Evolutionary conservation across 2,888 invertebrate genomes (phyloP).

Genomic region (Theodoxus fluviatilis): DNA sequence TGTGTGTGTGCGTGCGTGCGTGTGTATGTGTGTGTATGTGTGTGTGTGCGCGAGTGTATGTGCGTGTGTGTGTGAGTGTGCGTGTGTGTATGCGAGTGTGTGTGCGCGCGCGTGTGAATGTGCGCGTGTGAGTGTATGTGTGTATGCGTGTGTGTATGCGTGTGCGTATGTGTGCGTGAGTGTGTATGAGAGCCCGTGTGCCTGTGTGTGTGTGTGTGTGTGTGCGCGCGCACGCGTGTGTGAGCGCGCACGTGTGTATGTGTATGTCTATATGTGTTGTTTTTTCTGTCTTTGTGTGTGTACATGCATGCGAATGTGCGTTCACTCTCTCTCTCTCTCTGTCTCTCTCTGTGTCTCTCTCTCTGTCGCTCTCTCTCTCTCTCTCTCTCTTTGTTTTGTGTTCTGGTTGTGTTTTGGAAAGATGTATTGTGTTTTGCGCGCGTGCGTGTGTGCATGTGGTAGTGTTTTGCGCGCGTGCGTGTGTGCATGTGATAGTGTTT

Average conservation of each 20-base stretch:
- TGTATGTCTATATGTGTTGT: not conserved
- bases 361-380: not conserved
- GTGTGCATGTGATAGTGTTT: no score
- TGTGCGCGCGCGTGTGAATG: not conserved
- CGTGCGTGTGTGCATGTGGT: no score
- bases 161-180: not conserved
- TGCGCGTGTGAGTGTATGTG: conserved; percentile 1
- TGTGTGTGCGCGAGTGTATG: not conserved
- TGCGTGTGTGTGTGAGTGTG: conserved; percentile 11
- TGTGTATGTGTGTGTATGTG: conserved; percentile 10
- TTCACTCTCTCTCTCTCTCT: not conserved
- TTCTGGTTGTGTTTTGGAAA: no score
- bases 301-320: no score
- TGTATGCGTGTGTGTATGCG: conserved; percentile 5
- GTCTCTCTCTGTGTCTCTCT: not conserved
- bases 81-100: not conserved
- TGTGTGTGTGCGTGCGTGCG: conserved; percentile 5
- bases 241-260: not conserved
- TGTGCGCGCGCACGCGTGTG: not conserved
- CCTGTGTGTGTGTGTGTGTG: conserved; percentile 6
- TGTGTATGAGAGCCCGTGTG: not conserved
- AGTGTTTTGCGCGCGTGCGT: no score
- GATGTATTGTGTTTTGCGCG: no score
- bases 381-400: no score
- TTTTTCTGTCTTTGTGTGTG: conserved; percentile 9